phyloP scores from a whole-genome alignment of 30 jellyfish, hydroid and myxozoan genomes.

The Cassiopea xamachana region DNA sequence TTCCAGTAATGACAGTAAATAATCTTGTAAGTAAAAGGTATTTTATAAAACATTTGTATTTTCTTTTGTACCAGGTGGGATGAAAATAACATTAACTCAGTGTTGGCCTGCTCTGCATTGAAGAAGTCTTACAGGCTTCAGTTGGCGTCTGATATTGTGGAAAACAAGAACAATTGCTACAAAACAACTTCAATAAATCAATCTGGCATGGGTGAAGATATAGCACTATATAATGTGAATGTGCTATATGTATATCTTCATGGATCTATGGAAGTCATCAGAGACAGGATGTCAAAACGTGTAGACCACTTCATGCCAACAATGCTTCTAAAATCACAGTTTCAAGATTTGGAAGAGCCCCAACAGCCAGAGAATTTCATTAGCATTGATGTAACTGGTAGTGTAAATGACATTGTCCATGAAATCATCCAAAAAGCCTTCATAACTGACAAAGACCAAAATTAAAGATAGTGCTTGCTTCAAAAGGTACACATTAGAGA shows the following conservation, averaged over 20 bases:
- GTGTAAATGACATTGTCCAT: slow-evolving; percentile 15
- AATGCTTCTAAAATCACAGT: slow-evolving; percentile 43
- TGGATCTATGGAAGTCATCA: slow-evolving; percentile 36
- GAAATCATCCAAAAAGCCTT: not conserved
- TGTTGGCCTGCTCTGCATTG: slow-evolving; percentile 69
- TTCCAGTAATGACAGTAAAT: too few species aligned
- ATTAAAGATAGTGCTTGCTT: not conserved
- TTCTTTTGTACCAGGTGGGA: slow-evolving; percentile 7
- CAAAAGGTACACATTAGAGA: too few species aligned
- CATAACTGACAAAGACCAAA: not conserved
- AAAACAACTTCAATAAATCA: not conserved
- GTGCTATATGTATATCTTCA: slow-evolving; percentile 15
- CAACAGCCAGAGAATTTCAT: slow-evolving; percentile 24
- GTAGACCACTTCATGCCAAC: slow-evolving; percentile 58
- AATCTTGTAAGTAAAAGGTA: too few species aligned
- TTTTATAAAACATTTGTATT: not conserved
- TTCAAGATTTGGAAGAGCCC: slow-evolving; percentile 56
- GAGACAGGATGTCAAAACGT: slow-evolving; percentile 27
- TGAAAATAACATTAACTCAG: not conserved
- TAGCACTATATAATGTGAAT: not conserved
- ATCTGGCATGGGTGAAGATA: not conserved
- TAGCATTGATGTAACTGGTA: not conserved
- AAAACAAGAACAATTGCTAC: not conserved
- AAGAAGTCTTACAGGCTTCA: slow-evolving; percentile 42
- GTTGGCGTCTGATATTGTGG: not conserved